These are phyloP conservation scores for Tetranychus piercei DNA, from an alignment of 2,888 invertebrate species.

Conservation along the genomic window DNA sequence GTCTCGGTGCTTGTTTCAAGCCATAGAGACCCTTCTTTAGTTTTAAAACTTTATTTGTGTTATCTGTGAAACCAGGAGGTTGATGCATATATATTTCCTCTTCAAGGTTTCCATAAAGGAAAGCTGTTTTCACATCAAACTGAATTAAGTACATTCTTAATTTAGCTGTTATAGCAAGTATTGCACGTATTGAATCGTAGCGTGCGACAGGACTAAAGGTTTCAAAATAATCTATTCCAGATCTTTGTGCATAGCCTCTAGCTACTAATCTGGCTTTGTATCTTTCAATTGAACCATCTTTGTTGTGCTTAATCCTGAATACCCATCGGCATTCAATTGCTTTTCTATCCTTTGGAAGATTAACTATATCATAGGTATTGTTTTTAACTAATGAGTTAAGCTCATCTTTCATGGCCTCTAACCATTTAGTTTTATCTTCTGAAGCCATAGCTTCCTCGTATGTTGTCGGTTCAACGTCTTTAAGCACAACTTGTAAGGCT, in stretches of 20 bases:
- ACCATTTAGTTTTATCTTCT: not conserved
- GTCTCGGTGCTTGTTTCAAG: no score
- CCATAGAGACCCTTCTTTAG: no score
- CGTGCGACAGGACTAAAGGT: constrained; percentile 13
- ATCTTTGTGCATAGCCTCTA: constrained; percentile 2
- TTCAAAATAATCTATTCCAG: constrained; percentile 12
- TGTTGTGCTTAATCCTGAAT: not conserved
- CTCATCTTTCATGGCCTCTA: not conserved
- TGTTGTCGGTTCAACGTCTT: not conserved
- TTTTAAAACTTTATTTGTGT: not conserved
- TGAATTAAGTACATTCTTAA: not conserved
- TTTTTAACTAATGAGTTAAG: no score
- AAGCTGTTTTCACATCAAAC: constrained; percentile 21
- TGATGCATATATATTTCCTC: constrained; percentile 22
- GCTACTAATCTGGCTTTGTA: constrained; percentile 15
- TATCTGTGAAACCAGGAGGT: constrained; percentile 13
- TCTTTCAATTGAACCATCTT: not conserved
- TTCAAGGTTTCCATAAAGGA: constrained; percentile 18
- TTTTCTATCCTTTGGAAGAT: not conserved
- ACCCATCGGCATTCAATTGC: constrained; percentile 7
- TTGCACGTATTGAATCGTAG: not conserved
- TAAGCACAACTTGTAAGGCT: no score
- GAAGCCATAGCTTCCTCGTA: not conserved
- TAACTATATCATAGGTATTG: no score
- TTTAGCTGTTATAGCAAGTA: not conserved